These are phyloP conservation scores for Babyrousa celebensis DNA, from an alignment of 2,797 vertebrate species.

Conservation along the genomic window DNA sequence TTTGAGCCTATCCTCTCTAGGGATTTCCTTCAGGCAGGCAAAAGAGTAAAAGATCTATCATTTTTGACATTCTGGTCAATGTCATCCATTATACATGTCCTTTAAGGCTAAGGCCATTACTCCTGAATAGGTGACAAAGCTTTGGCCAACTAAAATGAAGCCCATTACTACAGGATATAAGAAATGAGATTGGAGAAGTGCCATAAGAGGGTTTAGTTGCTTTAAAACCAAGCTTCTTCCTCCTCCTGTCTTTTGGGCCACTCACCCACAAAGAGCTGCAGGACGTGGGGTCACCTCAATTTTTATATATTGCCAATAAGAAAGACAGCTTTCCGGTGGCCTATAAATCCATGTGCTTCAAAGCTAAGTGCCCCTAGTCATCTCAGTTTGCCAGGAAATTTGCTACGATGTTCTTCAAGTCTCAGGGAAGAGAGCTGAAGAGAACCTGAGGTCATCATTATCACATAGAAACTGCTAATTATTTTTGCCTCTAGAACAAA, in stretches of 20 bases:
- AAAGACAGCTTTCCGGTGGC: constrained; percentile 50
- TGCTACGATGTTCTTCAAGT: not conserved
- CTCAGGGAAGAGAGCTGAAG: not conserved
- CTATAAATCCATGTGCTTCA: not conserved
- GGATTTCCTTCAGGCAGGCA: constrained; percentile 50
- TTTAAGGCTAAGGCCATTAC: constrained; percentile 63
- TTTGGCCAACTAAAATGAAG: constrained; percentile 36
- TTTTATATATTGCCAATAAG: not conserved
- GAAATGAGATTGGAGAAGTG: constrained; percentile 34
- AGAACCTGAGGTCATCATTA: not conserved
- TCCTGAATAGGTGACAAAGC: constrained; percentile 67
- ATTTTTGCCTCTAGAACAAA: constrained; percentile 92
- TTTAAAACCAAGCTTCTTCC: constrained; percentile 31
- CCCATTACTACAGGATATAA: constrained; percentile 7
- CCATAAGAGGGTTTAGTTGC: not conserved
- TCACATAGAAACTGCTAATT: constrained; percentile 92
- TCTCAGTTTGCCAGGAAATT: constrained; percentile 51
- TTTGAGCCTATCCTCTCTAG: constrained; percentile 52
- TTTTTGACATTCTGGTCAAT: constrained; percentile 75
- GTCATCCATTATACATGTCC: constrained; percentile 75
- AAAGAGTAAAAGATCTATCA: constrained; percentile 63
- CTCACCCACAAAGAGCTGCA: not conserved
- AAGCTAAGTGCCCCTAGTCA: constrained; percentile 34
- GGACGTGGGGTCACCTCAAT: not conserved
- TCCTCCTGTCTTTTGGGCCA: constrained; percentile 12